These are phyloP conservation scores for Toxotes jaculatrix DNA, from an alignment of 2,113 vertebrate genomes.

Conservation along the genomic window DNA sequence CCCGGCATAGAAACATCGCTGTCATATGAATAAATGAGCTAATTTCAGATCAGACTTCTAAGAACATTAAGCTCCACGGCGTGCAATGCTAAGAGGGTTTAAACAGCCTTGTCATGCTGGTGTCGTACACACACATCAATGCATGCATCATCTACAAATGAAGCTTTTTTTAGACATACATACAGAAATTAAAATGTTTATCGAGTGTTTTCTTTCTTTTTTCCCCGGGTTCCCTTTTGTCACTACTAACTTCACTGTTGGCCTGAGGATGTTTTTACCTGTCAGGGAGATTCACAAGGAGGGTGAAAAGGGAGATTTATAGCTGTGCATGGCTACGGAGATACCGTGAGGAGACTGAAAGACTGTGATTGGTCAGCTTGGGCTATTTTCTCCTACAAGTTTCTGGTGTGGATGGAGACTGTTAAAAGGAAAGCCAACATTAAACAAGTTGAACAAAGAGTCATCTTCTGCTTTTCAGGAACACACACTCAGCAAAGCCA, in stretches of 20 bases:
- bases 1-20: conserved; percentile 40
- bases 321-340: neutral
- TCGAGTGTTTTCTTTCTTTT: neutral
- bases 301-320: neutral
- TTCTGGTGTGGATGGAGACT: neutral
- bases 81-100: conserved; percentile 28
- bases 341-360: neutral
- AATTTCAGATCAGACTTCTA: conserved; percentile 40
- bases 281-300: neutral
- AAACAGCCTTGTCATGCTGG: conserved; percentile 5
- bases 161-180: neutral
- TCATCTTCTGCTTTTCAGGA: neutral
- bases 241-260: too few relatives aligned
- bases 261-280: conserved; percentile 13
- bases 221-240: neutral
- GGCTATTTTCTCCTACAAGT: neutral
- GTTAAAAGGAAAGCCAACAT: neutral
- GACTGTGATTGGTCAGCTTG: neutral
- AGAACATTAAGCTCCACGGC: conserved; percentile 17
- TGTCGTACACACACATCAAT: conserved; percentile 19
- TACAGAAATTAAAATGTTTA: neutral
- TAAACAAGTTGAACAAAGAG: neutral
- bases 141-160: neutral
- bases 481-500: neutral
- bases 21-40: conserved; percentile 28